Evolutionary conservation across 2,888 invertebrate genomes (phyloP).

Genomic region (Ceramica pisi): DNA sequence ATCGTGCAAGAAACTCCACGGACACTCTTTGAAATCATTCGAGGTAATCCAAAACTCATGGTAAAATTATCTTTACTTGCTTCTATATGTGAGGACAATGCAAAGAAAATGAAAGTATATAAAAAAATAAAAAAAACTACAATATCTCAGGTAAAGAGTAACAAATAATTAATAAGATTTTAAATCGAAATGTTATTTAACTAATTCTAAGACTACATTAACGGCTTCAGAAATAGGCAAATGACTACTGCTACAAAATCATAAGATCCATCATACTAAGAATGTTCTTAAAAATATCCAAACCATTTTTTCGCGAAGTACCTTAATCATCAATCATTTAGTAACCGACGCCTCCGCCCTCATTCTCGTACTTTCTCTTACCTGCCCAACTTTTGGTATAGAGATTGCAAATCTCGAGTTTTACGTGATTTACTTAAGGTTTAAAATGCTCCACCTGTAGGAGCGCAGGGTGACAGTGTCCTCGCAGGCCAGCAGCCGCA

Average conservation of each 20-base stretch:
- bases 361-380: background rate
- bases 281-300: background rate
- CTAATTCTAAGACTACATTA: too few species aligned
- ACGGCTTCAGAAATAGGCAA: too few species aligned
- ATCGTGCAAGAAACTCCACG: too few species aligned
- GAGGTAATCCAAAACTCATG: too few species aligned
- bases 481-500: background rate
- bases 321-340: background rate
- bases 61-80: too few species aligned
- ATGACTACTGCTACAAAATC: background rate
- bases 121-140: too few species aligned
- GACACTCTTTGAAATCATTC: too few species aligned
- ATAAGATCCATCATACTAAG: background rate
- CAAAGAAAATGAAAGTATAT: too few species aligned
- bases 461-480: constrained; percentile 31
- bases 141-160: too few species aligned
- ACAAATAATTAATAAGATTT: too few species aligned
- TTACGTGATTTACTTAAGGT: background rate
- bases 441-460: constrained; percentile 26
- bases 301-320: background rate
- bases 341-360: background rate
- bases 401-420: background rate
- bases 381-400: background rate
- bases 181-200: too few species aligned
- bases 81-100: too few species aligned